A percentile compares a stretch with the other conserved stretches of the same genome.
Evolutionary conservation across 2,888 invertebrate species (phyloP).

Genomic region (Apodemia mormo): DNA sequence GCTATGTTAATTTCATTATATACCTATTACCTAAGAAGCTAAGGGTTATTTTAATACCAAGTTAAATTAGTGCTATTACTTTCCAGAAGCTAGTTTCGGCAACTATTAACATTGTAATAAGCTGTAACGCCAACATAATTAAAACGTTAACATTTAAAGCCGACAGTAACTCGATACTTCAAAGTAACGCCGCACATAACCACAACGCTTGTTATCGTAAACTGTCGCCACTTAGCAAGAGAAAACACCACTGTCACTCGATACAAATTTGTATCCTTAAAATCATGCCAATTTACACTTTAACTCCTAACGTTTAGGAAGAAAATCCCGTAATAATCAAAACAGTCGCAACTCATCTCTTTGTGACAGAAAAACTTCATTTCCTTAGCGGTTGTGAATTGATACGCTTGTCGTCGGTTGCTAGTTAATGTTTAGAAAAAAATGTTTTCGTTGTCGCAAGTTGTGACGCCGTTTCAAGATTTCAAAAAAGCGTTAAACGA

Average conservation of each 20-base stretch:
- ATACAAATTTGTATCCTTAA: slow-evolving; percentile 42
- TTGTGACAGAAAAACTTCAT: slow-evolving; percentile 50
- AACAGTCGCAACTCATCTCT: slow-evolving; percentile 64
- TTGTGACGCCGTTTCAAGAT: slow-evolving; percentile 12
- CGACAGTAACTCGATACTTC: slow-evolving; percentile 46
- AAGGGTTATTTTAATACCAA: too few relatives aligned
- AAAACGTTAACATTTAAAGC: slow-evolving; percentile 7
- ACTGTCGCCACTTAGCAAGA: slow-evolving; percentile 66
- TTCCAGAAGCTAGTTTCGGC: background rate
- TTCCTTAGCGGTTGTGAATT: slow-evolving; percentile 41
- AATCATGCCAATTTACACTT: slow-evolving; percentile 7
- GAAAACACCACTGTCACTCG: slow-evolving; percentile 59
- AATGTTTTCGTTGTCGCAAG: slow-evolving; percentile 9
- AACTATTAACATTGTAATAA: background rate
- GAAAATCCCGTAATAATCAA: slow-evolving; percentile 2
- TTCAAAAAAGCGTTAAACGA: slow-evolving; percentile 8
- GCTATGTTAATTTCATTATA: too few relatives aligned
- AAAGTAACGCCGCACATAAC: slow-evolving; percentile 48
- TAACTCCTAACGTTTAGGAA: background rate
- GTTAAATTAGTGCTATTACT: background rate
- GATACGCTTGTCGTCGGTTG: slow-evolving; percentile 13
- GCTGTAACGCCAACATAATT: slow-evolving; percentile 7
- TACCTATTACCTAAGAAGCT: too few relatives aligned
- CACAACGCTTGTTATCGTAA: slow-evolving; percentile 72
- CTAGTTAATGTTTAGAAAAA: slow-evolving; percentile 18